Base-by-base conservation (phyloP, 35 echinoderm and acorn worm genomes). In the Heliocidaris erythrogramma region DNA sequence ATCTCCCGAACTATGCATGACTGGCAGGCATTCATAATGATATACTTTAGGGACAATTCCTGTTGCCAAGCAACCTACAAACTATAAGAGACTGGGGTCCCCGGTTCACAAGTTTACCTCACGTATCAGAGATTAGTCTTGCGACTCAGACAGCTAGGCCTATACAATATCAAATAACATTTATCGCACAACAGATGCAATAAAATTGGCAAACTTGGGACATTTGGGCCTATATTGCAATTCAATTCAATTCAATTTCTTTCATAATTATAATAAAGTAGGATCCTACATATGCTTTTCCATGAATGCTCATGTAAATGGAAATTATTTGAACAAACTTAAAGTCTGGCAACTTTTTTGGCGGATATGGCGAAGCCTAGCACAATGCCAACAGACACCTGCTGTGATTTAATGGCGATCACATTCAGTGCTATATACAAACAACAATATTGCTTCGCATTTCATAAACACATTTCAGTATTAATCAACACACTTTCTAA, bases 61-160 rank as follows among this genome's bases (percentile, higher is more conserved):
- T 78, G 65, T 78, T 18, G 17, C 65, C 65, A 78, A 24, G 65
- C 65, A 78, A 78, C 65, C 65, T 5, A 78, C 65, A 78, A 78
- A 78, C 65, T 78, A n/a, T 27, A 78, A 18, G 17, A n/a, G 65
- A 78, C 65, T 78, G 65, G 65, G 65, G 65, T 78, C 65, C 65
- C 65, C 65, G n/a, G 65, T 78, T 78, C 65, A 78, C 65, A 78
- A 78, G 65, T 78, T 78, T 78, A 78, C 65, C 65, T 78, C 65
- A 78, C 65, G 65, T 78, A n/a, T 78, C 65, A 78, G 18, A 78
- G 65, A 78, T 8, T 78, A 78, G 65, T 78, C 65, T 78, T 78
- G 4, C 21, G n/a, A 27, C 21, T 56, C 65, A 78, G 65, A 78
- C 65, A n/a, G 4, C 65, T 18, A 78, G 65, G 65, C 27, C 18